Evolutionary conservation across 2,797 vertebrate genomes (phyloP).

Genomic region (Tamandua tetradactyla): DNA sequence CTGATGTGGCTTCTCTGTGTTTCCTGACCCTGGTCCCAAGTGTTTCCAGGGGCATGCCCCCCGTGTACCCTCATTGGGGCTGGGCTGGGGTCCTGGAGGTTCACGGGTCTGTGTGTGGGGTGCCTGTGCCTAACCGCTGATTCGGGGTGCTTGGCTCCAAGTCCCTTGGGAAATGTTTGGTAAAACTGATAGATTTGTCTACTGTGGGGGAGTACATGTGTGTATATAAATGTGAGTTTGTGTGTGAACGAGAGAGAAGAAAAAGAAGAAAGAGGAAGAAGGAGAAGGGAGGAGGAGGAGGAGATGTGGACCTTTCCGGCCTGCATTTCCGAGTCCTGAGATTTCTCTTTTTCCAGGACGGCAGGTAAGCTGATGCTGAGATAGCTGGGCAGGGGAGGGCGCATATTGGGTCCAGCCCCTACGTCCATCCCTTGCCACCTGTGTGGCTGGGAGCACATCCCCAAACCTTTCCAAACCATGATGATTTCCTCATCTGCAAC

Average conservation of each 20-base stretch:
- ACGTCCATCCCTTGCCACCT: background rate
- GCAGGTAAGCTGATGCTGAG: background rate
- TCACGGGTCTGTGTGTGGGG: rapidly evolving
- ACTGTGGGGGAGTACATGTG: background rate
- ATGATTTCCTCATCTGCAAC: background rate
- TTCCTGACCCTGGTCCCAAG: background rate
- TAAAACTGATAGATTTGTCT: background rate
- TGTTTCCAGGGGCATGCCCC: background rate
- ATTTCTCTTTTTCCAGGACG: background rate
- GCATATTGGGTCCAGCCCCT: background rate
- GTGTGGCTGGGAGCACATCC: background rate
- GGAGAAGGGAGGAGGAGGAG: too few species aligned
- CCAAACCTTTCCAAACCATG: background rate
- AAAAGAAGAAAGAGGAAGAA: background rate
- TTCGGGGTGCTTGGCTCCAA: background rate
- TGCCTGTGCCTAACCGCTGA: background rate
- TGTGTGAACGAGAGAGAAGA: too few species aligned
- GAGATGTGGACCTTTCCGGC: background rate
- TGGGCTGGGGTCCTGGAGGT: background rate
- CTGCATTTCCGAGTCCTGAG: background rate
- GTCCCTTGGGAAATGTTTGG: background rate
- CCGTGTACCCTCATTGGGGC: background rate
- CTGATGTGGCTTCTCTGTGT: too few species aligned
- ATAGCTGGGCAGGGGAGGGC: background rate
- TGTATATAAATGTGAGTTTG: background rate